These are phyloP conservation scores for Drosophila algonquin DNA, from an alignment of 2,888 invertebrate genomes.

Conservation along the genomic window DNA sequence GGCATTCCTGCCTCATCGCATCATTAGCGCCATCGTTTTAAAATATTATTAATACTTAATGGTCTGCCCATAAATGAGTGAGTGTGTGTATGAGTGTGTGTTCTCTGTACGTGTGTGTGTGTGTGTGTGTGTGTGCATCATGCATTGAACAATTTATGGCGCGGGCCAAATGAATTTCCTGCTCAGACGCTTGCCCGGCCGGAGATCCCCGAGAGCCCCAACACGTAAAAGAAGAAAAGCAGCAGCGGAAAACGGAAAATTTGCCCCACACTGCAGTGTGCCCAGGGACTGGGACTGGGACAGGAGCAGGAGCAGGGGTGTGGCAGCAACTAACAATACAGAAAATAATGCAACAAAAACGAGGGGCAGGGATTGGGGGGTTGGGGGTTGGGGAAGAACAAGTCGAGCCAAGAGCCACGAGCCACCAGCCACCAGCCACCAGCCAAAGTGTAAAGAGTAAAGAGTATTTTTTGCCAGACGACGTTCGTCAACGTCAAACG, in stretches of 20 bases:
- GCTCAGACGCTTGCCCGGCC: conserved; percentile 58
- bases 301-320: conserved; percentile 42
- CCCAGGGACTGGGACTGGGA: conserved; percentile 3
- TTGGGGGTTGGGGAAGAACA: conserved; percentile 4
- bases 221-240: conserved; percentile 62
- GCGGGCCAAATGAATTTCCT: conserved; percentile 73
- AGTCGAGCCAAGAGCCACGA: conserved; percentile 21
- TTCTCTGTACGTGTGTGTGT: conserved; percentile 7
- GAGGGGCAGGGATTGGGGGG: background rate
- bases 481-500: conserved; percentile 76
- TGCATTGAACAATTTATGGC: conserved; percentile 59
- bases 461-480: conserved; percentile 58
- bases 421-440: too few relatives aligned
- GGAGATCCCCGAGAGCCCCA: too few relatives aligned
- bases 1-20: conserved; percentile 50
- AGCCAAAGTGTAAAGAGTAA: conserved; percentile 48
- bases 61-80: conserved; percentile 41
- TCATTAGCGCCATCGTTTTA: conserved; percentile 74
- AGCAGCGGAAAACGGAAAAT: conserved; percentile 74
- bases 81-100: conserved; percentile 22
- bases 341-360: conserved; percentile 39
- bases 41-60: conserved; percentile 77
- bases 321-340: conserved; percentile 55
- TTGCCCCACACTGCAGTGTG: conserved; percentile 51
- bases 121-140: conserved; percentile 57